These are phyloP conservation scores for Huso huso DNA, from an alignment of 2,797 vertebrate genomes.

Conservation along the genomic window DNA sequence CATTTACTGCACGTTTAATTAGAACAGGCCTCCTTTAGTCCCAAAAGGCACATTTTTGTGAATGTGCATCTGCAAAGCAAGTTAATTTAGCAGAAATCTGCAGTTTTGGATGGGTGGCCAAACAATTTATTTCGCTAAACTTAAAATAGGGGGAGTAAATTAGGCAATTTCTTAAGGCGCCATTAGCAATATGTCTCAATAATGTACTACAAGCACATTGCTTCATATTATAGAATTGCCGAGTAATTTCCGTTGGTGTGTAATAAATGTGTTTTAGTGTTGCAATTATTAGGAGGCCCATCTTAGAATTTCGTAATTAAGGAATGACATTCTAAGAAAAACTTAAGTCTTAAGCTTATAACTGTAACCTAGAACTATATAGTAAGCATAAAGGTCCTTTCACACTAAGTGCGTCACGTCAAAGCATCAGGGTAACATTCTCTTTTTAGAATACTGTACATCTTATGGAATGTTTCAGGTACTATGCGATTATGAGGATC, in stretches of 20 bases:
- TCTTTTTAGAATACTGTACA: too few relatives aligned
- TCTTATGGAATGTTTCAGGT: too few relatives aligned
- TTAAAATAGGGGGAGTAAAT: neutral
- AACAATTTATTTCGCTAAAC: neutral
- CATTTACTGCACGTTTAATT: neutral
- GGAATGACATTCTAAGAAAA: too few relatives aligned
- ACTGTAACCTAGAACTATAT: too few relatives aligned
- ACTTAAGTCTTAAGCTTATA: too few relatives aligned
- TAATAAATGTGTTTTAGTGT: too few relatives aligned
- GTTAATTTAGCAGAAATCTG: constrained; percentile 1
- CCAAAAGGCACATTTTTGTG: constrained; percentile 1
- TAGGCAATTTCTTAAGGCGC: neutral
- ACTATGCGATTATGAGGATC: too few relatives aligned
- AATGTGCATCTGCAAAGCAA: neutral
- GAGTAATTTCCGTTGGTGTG: neutral
- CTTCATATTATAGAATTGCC: neutral
- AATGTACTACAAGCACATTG: neutral
- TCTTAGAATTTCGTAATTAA: too few relatives aligned
- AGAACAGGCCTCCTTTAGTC: neutral
- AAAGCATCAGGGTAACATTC: too few relatives aligned
- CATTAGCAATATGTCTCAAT: neutral
- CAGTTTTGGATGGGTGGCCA: constrained; percentile 14
- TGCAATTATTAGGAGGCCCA: too few relatives aligned
- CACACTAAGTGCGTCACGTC: too few relatives aligned
- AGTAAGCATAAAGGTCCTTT: too few relatives aligned